Base-by-base conservation (phyloP, 2,113 vertebrate genomes). In the Gulo gulo region DNA sequence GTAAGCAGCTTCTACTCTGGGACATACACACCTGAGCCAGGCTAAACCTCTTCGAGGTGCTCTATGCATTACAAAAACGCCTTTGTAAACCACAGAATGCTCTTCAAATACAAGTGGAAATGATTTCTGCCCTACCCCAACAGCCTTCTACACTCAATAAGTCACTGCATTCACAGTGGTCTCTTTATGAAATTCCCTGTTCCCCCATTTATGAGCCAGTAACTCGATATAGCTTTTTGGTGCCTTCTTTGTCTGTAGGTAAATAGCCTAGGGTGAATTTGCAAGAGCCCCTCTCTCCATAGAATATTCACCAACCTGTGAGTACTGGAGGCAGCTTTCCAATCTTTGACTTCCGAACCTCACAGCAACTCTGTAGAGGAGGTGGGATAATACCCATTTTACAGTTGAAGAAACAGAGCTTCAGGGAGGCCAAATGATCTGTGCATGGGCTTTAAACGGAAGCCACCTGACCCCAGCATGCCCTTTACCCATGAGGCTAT, bases 151-250 rank as follows among this genome's bases (percentile, higher is more conserved):
- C 96, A 96, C 95, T 86, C 94, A 87, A 80, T 94, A 93, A 95
- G 97, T 96, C 96, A 98, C 42, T 65, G 45, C 45, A 1, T 39
- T 89, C 96, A 98, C 97, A 97, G 96, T 92, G 96, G 94, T 50
- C 73, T 95, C 94, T 97, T 97, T 97, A 97, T 98, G 50, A 96
- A 96, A 80, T 39, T 52, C 91, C 88, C 59, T 1, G 0, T 29
- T 82, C 74, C 85, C 80, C 45, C 88, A 9, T 91, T 95, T 96
- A 93, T 79, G 95, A 97, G 45, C 57, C 23, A 21, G 95, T 97
- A 97, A 96, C 82, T 90, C 0, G 26, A 96, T 96, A 91, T 1
- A 87, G 88, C 91, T 71, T 94, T 87, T 82, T 57, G 94, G 95
- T 95, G 76, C 84, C 52, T 91, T 93, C 94, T 97, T 96, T 91